Percentiles rank a stretch among this genome's conserved stretches.
Conservation (phyloP, 1,140 invertebrate genomes). For the Dendroctonus ponderosae region DNA sequence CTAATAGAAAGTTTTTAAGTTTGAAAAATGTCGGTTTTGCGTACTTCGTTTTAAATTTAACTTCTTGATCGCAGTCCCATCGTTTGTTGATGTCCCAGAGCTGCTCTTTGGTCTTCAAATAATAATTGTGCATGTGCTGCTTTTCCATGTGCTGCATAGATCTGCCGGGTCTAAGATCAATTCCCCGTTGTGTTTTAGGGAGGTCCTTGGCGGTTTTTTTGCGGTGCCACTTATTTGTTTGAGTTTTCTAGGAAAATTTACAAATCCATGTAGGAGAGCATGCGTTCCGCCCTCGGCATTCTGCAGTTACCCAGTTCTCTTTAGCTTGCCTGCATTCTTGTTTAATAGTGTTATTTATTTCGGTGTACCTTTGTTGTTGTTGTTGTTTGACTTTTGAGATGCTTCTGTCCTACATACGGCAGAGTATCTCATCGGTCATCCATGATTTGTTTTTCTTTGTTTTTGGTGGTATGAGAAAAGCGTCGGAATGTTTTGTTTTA, state of each 20-base stretch:
- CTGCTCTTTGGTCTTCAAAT: constrained; percentile 2
- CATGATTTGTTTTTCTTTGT: constrained; percentile 3
- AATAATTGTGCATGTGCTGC: constrained; percentile 3
- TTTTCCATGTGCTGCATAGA: background rate
- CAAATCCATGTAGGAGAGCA: no score
- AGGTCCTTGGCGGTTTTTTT: background rate
- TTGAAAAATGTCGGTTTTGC: no score
- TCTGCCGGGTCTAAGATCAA: constrained; percentile 2
- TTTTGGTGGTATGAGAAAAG: background rate
- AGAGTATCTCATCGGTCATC: constrained; percentile 3
- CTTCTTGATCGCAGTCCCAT: background rate
- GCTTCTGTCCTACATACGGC: background rate
- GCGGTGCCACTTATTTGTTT: no score
- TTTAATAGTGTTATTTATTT: constrained; percentile 4
- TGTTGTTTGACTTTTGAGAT: constrained; percentile 7
- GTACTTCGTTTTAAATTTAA: background rate
- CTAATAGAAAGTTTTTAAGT: background rate
- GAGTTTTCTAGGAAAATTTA: no score
- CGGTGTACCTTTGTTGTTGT: background rate
- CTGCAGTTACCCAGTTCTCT: no score
- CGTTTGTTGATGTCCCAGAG: background rate
- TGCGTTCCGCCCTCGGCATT: no score
- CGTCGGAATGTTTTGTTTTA: constrained; percentile 2
- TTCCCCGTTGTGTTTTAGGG: constrained; percentile 5
- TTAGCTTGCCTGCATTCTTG: background rate